Evolutionary conservation across 2,797 vertebrate species (phyloP).

Genomic region (Cephalopachus bancanus): DNA sequence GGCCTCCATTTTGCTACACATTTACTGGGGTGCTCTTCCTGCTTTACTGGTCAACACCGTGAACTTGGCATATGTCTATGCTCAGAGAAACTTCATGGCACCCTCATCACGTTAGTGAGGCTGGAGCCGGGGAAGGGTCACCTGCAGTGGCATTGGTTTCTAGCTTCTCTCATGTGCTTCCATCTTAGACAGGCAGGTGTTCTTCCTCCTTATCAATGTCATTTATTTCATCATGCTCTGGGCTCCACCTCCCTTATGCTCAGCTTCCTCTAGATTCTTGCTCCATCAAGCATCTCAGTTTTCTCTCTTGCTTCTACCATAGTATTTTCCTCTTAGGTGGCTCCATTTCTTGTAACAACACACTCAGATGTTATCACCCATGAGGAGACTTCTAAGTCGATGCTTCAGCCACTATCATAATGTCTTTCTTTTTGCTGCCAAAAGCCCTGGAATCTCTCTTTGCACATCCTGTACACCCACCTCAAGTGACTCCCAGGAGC

Average conservation of each 20-base stretch:
- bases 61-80: not conserved
- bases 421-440: not conserved
- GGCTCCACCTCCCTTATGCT: fast-evolving
- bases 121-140: not conserved
- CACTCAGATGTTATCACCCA: not conserved
- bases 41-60: fast-evolving
- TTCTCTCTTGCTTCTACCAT: not conserved
- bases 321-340: no score
- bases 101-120: fast-evolving
- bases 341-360: not conserved
- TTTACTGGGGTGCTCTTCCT: not conserved
- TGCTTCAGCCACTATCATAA: not conserved
- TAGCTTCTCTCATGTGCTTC: fast-evolving
- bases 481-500: not conserved
- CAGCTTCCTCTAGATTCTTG: not conserved
- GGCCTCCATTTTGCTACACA: fast-evolving
- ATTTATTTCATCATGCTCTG: not conserved
- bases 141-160: fast-evolving
- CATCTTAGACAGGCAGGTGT: fast-evolving
- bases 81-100: fast-evolving
- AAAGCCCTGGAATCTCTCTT: not conserved
- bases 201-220: not conserved
- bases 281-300: fast-evolving
- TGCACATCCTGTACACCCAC: not conserved
- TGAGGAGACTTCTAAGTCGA: fast-evolving